Percentiles rank a stretch among this genome's conserved stretches.
Evolutionary conservation across 2,113 vertebrate genomes (phyloP).

Genomic region (Okapia johnstoni): DNA sequence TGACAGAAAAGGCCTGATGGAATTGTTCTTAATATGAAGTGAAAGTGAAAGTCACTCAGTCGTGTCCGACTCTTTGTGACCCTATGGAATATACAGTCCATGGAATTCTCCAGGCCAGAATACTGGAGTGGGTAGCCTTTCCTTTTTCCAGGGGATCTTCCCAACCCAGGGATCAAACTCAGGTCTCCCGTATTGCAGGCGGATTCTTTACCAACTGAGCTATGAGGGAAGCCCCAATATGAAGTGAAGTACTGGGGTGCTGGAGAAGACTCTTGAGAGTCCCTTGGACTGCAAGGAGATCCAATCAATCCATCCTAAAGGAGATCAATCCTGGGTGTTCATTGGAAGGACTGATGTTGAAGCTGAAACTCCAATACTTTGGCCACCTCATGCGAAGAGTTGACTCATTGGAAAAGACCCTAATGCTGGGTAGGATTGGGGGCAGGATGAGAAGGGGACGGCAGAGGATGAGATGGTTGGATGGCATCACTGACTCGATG

Average conservation of each 20-base stretch:
- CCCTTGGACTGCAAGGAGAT: too few relatives aligned
- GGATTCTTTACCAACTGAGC: background rate
- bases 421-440: too few relatives aligned
- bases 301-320: too few relatives aligned
- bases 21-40: background rate
- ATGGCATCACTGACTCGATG: too few relatives aligned
- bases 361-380: too few relatives aligned
- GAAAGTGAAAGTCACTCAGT: background rate
- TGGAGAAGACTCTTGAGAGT: too few relatives aligned
- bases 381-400: too few relatives aligned
- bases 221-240: background rate
- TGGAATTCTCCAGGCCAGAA: background rate
- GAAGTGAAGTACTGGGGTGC: background rate
- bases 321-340: too few relatives aligned
- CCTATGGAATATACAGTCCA: background rate
- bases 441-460: too few relatives aligned
- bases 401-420: too few relatives aligned
- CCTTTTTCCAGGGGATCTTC: background rate
- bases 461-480: too few relatives aligned
- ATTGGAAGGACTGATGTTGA: too few relatives aligned
- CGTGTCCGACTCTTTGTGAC: accelerated
- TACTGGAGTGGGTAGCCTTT: background rate
- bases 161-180: background rate
- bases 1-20: background rate
- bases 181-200: background rate